Evolutionary conservation across 2,113 vertebrate genomes (phyloP), one percentile per base, ranked within the genome.

Genomic region (Trogon surrucura): DNA sequence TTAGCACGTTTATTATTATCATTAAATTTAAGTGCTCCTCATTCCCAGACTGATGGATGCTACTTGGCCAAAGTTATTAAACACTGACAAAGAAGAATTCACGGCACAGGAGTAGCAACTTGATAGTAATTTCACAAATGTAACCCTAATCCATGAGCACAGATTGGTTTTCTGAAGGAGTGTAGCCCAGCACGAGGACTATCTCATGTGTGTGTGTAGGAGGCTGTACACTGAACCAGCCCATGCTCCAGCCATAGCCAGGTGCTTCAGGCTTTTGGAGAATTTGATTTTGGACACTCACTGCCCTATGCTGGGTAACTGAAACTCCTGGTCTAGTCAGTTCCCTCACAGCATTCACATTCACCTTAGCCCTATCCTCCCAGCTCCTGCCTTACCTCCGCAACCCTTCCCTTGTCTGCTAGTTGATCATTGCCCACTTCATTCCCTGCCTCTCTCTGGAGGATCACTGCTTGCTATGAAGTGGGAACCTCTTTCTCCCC

Each of bases 61-160:
- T 85, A 77, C 81, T 88, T 90, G 58, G 61, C 50, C 45, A 86
- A 84, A 51, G 13, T 87, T 90, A 90, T 80, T 80, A 80, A 92
- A 74, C 51, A 79, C 56, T 1, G 4, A 62, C 30, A 79, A 72
- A 61, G 32, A 72, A 61, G 5, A 21, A 48, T 77, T 69, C 38
- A 78, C 60, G 78, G 17, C 29, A 60, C 23, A 88, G 64, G 25
- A 73, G 30, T 83, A 92, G 70, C 19, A 64, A 36, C 61, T 83
- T 27, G 23, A 29, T 48, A 78, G 65, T 30, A 71, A 75, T 34
- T 95, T 81, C 32, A 67, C 32, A 56, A 66, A 58, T 25, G 60
- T 32, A 64, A 25, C 22, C 12, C 15, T 8, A 89, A 86, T 67
- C 60, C 14, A 14, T n/a, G 34, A 71, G 32, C 44, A 44, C 30